These are phyloP conservation scores for Andrena haemorrhoa DNA, from an alignment of 2,888 invertebrate species.

Conservation along the genomic window DNA sequence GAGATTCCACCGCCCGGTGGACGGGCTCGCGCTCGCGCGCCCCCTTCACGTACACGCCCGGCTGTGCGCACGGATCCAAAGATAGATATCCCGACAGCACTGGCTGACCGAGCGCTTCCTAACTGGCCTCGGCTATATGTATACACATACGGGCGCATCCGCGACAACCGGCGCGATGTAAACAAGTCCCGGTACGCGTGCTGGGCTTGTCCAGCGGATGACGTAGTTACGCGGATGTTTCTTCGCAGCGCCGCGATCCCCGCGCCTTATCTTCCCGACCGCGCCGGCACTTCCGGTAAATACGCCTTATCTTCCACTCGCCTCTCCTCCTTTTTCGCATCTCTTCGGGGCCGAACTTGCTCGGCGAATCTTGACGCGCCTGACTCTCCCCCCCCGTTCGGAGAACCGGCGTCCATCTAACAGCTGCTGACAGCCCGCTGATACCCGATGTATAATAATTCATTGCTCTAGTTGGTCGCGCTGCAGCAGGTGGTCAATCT, in stretches of 20 bases:
- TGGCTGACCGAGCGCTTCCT: conserved; percentile 55
- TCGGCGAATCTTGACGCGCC: conserved; percentile 25
- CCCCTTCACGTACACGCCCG: conserved; percentile 10
- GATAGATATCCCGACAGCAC: conserved; percentile 74
- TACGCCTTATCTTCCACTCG: conserved; percentile 50
- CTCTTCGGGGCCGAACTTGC: conserved; percentile 16
- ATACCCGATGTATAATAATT: conserved; percentile 62
- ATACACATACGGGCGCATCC: conserved; percentile 21
- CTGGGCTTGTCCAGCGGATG: conserved; percentile 29
- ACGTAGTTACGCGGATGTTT: conserved; percentile 58
- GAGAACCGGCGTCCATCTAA: conserved; percentile 43
- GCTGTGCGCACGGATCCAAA: conserved; percentile 70
- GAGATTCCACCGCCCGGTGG: conserved; percentile 55
- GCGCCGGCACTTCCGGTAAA: conserved; percentile 65
- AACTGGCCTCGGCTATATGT: conserved; percentile 49
- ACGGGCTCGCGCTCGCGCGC: conserved; percentile 1
- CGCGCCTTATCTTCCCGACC: conserved; percentile 51
- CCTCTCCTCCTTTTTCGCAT: conserved; percentile 14
- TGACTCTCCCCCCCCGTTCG: conserved; percentile 18
- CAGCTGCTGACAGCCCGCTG: conserved; percentile 57
- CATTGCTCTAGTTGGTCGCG: conserved; percentile 64
- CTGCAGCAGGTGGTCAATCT: conserved; percentile 65
- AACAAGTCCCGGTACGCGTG: conserved; percentile 52
- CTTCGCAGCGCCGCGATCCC: conserved; percentile 48
- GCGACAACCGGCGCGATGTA: conserved; percentile 55